These are phyloP conservation scores for Pelosia muscerda DNA, from an alignment of 2,888 invertebrate genomes.

Conservation along the genomic window DNA sequence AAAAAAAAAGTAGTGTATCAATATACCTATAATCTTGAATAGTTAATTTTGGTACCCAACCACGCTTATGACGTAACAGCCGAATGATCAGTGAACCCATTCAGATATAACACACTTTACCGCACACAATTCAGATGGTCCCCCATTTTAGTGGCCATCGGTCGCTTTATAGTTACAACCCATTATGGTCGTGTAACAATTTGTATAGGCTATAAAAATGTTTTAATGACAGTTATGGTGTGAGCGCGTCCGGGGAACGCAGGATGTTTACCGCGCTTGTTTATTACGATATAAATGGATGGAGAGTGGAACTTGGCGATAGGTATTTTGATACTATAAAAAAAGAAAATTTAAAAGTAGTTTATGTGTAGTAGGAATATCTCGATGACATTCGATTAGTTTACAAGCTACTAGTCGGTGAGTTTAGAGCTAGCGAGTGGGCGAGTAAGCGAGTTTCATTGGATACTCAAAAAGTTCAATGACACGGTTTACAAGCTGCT, in stretches of 20 bases:
- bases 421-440: too few species aligned
- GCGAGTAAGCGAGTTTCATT: too few species aligned
- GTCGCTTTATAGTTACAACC: slow-evolving; percentile 35
- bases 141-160: slow-evolving; percentile 17
- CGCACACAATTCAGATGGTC: slow-evolving; percentile 31
- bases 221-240: slow-evolving; percentile 35
- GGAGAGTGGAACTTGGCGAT: neutral
- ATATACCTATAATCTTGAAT: too few species aligned
- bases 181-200: slow-evolving; percentile 42
- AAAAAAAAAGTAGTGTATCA: too few species aligned
- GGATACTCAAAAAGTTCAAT: too few species aligned
- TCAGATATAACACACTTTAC: slow-evolving; percentile 11
- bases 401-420: too few species aligned
- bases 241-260: slow-evolving; percentile 24
- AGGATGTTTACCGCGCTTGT: slow-evolving; percentile 26
- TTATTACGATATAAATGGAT: slow-evolving; percentile 33
- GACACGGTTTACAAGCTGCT: too few species aligned
- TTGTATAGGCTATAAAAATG: slow-evolving; percentile 42
- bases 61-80: neutral
- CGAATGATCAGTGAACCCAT: neutral
- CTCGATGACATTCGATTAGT: too few species aligned
- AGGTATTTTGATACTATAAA: neutral
- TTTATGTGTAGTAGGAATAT: too few species aligned
- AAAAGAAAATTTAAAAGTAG: too few species aligned
- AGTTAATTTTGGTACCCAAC: neutral